Evolutionary conservation across 2,113 vertebrate species (phyloP).

Genomic region (Zosterops hypoxanthus): DNA sequence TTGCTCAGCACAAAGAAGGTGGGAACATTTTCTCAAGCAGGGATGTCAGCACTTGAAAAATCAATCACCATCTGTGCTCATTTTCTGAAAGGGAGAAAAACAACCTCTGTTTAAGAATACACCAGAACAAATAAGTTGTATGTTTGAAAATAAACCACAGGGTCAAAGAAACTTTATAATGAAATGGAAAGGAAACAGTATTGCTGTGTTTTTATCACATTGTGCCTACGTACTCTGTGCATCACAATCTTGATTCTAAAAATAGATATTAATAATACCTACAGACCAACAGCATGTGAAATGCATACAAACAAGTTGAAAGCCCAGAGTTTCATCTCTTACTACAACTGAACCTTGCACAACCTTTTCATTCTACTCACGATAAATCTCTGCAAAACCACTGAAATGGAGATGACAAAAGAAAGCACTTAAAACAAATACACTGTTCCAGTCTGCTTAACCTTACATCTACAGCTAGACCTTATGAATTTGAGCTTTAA

Average conservation of each 20-base stretch:
- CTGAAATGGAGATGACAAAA: neutral
- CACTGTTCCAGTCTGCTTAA: conserved; percentile 53
- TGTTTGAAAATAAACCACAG: conserved; percentile 86
- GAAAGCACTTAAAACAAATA: conserved; percentile 17
- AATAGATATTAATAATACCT: conserved; percentile 72
- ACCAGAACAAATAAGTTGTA: conserved; percentile 82
- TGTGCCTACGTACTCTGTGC: conserved; percentile 56
- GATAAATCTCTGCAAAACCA: conserved; percentile 3
- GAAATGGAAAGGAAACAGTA: conserved; percentile 80
- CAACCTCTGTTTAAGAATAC: conserved; percentile 84
- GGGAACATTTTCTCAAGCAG: conserved; percentile 94
- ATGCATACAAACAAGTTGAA: conserved; percentile 59
- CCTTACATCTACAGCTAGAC: conserved; percentile 42
- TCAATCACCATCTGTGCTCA: conserved; percentile 99
- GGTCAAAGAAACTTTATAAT: conserved; percentile 92
- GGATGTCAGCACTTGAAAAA: conserved; percentile 99
- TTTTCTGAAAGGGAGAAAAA: conserved; percentile 91
- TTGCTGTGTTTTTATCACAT: conserved; percentile 74
- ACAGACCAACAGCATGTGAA: conserved; percentile 58
- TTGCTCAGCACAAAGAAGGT: conserved; percentile 97
- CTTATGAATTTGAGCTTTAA: conserved; percentile 32
- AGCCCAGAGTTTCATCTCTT: conserved; percentile 32
- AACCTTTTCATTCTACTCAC: conserved; percentile 40
- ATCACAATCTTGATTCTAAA: conserved; percentile 60
- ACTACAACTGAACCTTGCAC: neutral